Evolutionary conservation across 2,113 vertebrate species (phyloP), one percentile per base, ranked within the genome.

Genomic region (Todiramphus saurophagus): DNA sequence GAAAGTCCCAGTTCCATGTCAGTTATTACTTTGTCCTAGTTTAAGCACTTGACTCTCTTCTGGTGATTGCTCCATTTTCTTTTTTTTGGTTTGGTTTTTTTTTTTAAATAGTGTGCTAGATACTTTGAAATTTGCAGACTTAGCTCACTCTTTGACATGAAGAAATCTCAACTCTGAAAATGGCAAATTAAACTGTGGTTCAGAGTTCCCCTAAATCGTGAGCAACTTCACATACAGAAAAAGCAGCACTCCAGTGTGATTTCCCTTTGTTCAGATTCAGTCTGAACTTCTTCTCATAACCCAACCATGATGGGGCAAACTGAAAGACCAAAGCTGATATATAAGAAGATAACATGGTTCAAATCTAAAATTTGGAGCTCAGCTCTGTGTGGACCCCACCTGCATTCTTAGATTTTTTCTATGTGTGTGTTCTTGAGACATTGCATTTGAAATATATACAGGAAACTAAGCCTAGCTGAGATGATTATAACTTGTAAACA

Each of bases 1-100:
- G 90, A 96, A 90, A 83, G 90, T 77, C 67, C 43, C 94, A 92
- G 86, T 97, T 97, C 94, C 86, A 50, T 95, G 91, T 95, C 93
- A 94, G 76, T 96, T 96, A 93, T 88, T 97, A 93, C 92, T 97
- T 97, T 97, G 95, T 94, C 95, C 95, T 84, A 93, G 69, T 95
- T 94, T 95, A 85, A 93, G 37, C 74, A 63, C 37, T 93, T 91
- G 82, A 85, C 70, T 93, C 5, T 87, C 59, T 90, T 85, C 74
- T 85, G 50, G 58, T 80, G 84, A 85, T 91, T 93, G 81, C 84
- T 90, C 63, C 55, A 23, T 94, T 96, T 90, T 89, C 84, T 69
- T 91, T 44, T 79, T 37, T 23, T 37, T n/a, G n/a, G n/a, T n/a
- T 37, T 37, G 37, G 37, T 44, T 31, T 85, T 73, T 93, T 50